Conservation (phyloP, 2,113 vertebrate species). For the Phyllostomus hastatus region DNA sequence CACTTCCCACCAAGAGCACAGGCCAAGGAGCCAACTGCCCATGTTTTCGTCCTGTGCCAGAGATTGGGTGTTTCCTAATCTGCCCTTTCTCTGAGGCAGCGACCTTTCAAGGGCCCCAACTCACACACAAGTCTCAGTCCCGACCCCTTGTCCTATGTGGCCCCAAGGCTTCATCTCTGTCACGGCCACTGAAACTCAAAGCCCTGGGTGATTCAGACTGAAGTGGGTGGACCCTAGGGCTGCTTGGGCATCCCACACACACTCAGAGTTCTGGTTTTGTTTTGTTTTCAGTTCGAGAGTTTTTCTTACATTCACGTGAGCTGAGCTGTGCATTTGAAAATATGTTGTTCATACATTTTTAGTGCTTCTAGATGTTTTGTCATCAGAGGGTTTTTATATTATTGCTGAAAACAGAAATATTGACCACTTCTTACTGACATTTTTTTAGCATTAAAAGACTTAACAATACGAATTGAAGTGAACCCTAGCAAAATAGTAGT, state of each 20-base stretch:
- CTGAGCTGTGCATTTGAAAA: background rate
- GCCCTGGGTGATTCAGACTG: background rate
- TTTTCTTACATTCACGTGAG: background rate
- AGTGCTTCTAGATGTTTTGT: background rate
- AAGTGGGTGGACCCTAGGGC: background rate
- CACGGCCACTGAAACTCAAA: background rate
- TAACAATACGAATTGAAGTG: background rate
- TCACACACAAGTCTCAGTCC: background rate
- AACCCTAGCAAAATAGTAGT: background rate
- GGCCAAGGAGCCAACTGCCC: background rate
- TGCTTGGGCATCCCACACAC: background rate
- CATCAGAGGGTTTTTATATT: background rate
- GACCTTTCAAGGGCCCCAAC: background rate
- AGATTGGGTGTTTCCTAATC: background rate
- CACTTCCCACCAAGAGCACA: background rate
- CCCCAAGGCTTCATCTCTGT: background rate
- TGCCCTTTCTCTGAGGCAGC: background rate
- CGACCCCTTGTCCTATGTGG: background rate
- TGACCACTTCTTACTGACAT: background rate
- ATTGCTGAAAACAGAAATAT: background rate
- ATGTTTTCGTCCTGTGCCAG: background rate
- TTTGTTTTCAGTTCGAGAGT: background rate
- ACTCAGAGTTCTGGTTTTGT: background rate
- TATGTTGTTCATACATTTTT: background rate
- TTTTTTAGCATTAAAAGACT: background rate